Base-by-base conservation (phyloP, 1,140 invertebrate species). In the Melipona quadrifasciata region DNA sequence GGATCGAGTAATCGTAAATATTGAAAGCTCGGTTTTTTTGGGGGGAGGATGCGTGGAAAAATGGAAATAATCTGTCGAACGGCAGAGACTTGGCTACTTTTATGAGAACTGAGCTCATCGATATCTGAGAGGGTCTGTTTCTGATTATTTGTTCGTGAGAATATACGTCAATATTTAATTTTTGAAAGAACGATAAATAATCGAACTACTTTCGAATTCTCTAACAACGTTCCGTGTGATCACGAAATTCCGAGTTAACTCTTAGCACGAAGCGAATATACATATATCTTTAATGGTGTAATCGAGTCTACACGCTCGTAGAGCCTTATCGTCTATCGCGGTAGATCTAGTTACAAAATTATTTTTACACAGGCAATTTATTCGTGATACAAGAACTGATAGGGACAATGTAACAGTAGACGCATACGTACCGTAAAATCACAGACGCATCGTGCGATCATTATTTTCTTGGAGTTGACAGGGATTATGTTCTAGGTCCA, bases 401-500 rank as follows among this genome's bases (percentile, higher is more conserved):
- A 78, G 16, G 82, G 61, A 71, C 82, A 31, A 61, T 55, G 82
- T 65, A 84, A 84, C 58, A 27, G 31, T 78, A 84, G 82, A 58
- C 21, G 76, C 6, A 53, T 53, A 78, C 64, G 65, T 70, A 79
- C 55, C 8, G 68, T n/a, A 65, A 76, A 86, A 76, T 79, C 80
- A 83, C 85, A 83, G 72, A 61, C 75, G 57, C 51, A 79, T 84
- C 76, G 57, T 80, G 64, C 61, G 57, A 68, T 88, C 68, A 65
- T 73, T 86, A 77, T 55, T 58, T 89, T 89, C 80, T 89, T 86
- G 73, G 77, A 86, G 57, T 71, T 84, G 80, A 86, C 65, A 79
- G 82, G 64, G 88, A 89, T 89, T 86, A 78, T 70, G 55, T 86
- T 86, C 79, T 90, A 80, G 61, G 34, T 82, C 81, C 87, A 71